Percentiles rank a stretch among this genome's conserved stretches.
Conservation (phyloP, 2,113 vertebrate genomes). For the Corvus cornix region DNA sequence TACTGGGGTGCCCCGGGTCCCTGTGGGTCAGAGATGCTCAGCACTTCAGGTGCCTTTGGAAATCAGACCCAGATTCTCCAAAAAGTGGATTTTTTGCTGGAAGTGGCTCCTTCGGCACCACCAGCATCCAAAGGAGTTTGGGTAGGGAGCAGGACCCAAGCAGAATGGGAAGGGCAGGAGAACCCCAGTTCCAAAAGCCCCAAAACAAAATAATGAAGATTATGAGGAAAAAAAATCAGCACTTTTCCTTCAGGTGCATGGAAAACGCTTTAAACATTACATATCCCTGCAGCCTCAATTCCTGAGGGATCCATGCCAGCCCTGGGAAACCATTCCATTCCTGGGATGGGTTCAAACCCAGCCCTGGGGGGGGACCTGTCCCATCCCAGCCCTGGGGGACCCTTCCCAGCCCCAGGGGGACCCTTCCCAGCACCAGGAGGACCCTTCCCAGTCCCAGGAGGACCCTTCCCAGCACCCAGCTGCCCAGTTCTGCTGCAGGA, state of each 20-base stretch:
- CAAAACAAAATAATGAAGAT: neutral
- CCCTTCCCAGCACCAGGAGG: neutral
- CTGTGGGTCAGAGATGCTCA: neutral
- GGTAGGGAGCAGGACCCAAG: rapidly evolving
- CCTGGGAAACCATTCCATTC: neutral
- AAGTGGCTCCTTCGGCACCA: rapidly evolving
- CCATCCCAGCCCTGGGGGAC: neutral
- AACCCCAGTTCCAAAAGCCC: neutral
- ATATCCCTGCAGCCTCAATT: rapidly evolving
- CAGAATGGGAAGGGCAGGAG: neutral
- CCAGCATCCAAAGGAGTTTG: neutral
- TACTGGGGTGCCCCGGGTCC: neutral
- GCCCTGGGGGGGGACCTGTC: too few relatives aligned
- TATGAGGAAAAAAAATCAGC: rapidly evolving
- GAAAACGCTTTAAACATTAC: neutral
- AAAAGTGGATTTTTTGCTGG: rapidly evolving
- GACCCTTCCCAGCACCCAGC: neutral
- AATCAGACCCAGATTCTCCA: rapidly evolving
- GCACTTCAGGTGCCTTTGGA: neutral
- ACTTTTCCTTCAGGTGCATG: neutral
- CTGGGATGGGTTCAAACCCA: neutral
- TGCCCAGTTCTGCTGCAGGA: neutral
- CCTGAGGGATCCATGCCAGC: neutral
- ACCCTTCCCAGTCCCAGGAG: neutral
- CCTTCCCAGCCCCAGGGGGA: neutral